Evolutionary conservation across 2,113 vertebrate species (phyloP).

Genomic region (Oenanthe oenanthe): DNA sequence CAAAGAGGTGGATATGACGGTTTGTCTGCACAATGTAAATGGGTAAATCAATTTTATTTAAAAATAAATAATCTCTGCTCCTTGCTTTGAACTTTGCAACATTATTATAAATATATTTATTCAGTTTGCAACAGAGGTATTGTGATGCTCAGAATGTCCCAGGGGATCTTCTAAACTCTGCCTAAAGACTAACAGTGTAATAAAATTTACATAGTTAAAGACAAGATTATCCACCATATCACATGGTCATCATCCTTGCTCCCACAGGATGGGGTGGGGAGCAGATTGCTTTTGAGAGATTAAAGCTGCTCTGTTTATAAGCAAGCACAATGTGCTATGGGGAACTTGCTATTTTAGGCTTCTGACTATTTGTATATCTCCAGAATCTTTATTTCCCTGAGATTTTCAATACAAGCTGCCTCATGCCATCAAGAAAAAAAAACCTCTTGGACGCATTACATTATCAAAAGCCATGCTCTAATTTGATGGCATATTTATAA

Average conservation of each 20-base stretch:
- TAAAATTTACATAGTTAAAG: neutral
- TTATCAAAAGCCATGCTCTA: neutral
- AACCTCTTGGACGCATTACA: neutral
- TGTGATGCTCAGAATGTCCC: neutral
- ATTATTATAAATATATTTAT: neutral
- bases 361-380: neutral
- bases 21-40: neutral
- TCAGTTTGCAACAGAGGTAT: neutral
- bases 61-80: neutral
- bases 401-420: neutral
- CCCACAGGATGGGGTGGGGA: neutral
- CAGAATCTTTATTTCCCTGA: neutral
- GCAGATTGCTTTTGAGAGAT: neutral
- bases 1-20: neutral
- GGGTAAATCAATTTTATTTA: neutral
- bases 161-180: neutral
- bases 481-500: neutral
- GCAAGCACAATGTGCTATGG: fast-evolving
- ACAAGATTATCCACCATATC: neutral
- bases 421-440: neutral
- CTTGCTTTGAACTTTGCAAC: neutral
- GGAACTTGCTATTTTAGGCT: neutral
- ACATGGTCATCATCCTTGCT: neutral
- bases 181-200: neutral
- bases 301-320: neutral